Evolutionary conservation across 30 jellyfish, hydroid and myxozoan species (phyloP), one percentile per base, ranked within the genome.

Genomic region (Aurelia sp.): DNA sequence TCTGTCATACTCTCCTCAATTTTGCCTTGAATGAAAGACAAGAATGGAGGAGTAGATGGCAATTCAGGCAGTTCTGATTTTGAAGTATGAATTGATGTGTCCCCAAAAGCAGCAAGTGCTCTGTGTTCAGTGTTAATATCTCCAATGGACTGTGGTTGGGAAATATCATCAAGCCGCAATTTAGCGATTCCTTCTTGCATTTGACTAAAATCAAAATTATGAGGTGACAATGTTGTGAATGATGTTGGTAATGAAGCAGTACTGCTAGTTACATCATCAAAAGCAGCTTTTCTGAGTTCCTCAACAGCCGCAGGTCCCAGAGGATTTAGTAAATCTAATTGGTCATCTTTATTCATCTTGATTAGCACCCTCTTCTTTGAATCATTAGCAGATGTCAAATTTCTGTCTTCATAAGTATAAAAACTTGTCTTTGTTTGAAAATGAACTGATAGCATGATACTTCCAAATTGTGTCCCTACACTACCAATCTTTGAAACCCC

Each of bases 41-140:
- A 55, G 11, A 95, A 74, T 5, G 99, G 99, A 10, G 99, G 99
- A 27, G 97, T 86, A 5, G 96, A 83, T 63, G 99, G 97, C 19
- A 95, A 51, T 62, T 77, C 90, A 17, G 97, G 99, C 53, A 95
- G 40, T 8, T 60, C 88, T 19, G 84, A 63, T 55, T 69, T 27
- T 24, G 91, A 66, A 4, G 67, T 88, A 13, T 62, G 80, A 15
- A 60, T 57, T n/a, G 90, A 74, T 4, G 75, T 77, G 27, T 87
- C 91, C 7, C 87, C 97, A 82, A 93, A 93, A 21, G 98, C 98
- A 41, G 98, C 98, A n/a, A 91, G 60, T 0, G 96, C 96, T 18
- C 96, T 75, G 58, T 80, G 64, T 57, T 33, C 78, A 61, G 76
- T 86, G 33, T 81, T 77, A 0, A 81, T 61, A 57, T 75, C 88